Percentiles rank a stretch among this genome's conserved stretches.
phyloP scores from a whole-genome alignment of 2,113 vertebrate species.

The Solea senegalensis region DNA sequence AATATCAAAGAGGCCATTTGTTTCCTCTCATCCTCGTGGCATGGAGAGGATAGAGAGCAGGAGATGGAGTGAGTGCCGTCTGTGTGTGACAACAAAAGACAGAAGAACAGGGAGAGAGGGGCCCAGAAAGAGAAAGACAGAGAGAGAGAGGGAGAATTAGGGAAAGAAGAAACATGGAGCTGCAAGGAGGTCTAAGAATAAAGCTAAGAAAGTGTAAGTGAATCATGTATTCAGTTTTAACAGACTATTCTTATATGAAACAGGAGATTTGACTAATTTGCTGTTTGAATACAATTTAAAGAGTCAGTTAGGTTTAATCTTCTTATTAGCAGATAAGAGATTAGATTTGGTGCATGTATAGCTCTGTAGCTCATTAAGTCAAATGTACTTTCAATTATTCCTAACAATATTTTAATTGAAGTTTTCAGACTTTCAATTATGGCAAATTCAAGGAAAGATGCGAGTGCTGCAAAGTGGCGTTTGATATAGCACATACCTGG shows the following conservation, averaged over 20 bases:
- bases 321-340: neutral
- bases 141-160: neutral
- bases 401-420: too few relatives aligned
- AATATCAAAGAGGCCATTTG: constrained; percentile 12
- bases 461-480: too few relatives aligned
- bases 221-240: neutral
- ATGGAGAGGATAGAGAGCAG: constrained; percentile 17
- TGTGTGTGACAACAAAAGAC: constrained; percentile 49
- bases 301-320: too few relatives aligned
- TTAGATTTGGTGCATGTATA: neutral
- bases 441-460: too few relatives aligned
- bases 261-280: neutral
- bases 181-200: neutral
- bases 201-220: neutral
- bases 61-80: constrained; percentile 11
- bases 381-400: neutral
- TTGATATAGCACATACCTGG: too few relatives aligned
- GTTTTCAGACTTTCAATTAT: too few relatives aligned
- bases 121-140: neutral
- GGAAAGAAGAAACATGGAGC: neutral
- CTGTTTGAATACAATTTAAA: neutral
- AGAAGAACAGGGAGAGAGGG: constrained; percentile 17
- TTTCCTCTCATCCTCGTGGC: constrained; percentile 29
- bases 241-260: neutral
- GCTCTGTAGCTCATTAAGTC: neutral